Evolutionary conservation across 2,113 vertebrate genomes (phyloP), one percentile per base, ranked within the genome.

Genomic region (Furnarius figulus): DNA sequence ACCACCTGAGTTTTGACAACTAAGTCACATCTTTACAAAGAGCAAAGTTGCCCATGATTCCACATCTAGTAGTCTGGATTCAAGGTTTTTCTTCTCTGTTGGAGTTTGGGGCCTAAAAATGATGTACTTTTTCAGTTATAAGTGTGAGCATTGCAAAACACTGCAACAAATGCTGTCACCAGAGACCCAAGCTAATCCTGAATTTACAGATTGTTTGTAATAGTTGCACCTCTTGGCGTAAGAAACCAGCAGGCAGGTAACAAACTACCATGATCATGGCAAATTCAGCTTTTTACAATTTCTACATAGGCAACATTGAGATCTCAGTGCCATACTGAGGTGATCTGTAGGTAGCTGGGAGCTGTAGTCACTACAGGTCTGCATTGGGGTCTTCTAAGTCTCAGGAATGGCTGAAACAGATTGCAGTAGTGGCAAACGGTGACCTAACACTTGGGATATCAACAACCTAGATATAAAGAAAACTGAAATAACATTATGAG

Each of bases 271-370:
- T 49, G 37, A 33, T 53, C 2, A 0, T 17, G 10, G 53, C 22
- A 72, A 87, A 59, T 35, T 23, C 30, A 44, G 27, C 42, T 22
- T 30, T 81, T 31, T 63, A 25, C 3, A 1, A 4, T 81, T 90
- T 55, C 44, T 55, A 0, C 0, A 0, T 12, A 39, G 44, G 47
- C 50, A 77, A 7, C 39, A 24, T 14, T 0, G 1, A 46, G 68
- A 28, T 35, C 27, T 71, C 33, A 4, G 2, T 61, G 40, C 33
- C 12, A 4, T 30, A 9, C 12, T 46, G 42, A 59, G n/a, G 30
- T 49, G 49, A 89, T 28, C 62, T 39, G 2, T 61, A 55, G 73
- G 56, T 63, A 52, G 8, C 47, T 55, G 56, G n/a, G 31, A 14
- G 23, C 11, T 28, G 4, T 28, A 28, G 42, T 47, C 42, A 28